These are phyloP conservation scores for Aporrectodea caliginosa DNA, from an alignment of 1,140 invertebrate species.

Conservation along the genomic window DNA sequence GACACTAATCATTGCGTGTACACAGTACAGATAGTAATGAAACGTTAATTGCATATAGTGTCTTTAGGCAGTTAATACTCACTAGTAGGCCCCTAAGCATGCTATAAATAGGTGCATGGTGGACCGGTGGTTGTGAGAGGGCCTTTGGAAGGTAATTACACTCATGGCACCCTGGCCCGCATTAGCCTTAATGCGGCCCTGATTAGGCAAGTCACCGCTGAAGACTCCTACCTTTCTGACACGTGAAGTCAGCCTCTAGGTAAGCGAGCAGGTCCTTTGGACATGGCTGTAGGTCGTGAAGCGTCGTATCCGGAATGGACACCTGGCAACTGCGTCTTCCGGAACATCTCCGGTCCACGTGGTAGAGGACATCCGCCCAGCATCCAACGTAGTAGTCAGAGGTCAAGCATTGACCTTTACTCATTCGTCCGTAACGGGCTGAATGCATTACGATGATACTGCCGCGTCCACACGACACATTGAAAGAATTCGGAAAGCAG, in stretches of 20 bases:
- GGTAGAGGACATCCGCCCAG: constrained; percentile 9
- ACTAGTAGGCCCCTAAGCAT: too few species aligned
- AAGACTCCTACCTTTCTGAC: background rate
- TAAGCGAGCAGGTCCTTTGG: constrained; percentile 9
- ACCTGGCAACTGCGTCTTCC: constrained; percentile 5
- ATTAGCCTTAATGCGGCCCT: background rate
- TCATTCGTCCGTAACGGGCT: constrained; percentile 19
- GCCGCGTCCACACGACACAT: background rate
- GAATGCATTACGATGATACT: constrained; percentile 20
- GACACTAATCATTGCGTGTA: too few species aligned
- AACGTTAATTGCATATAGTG: too few species aligned
- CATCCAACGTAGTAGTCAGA: constrained; percentile 18
- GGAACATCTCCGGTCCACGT: constrained; percentile 21
- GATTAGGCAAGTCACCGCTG: background rate
- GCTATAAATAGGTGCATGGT: too few species aligned
- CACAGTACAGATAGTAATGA: too few species aligned
- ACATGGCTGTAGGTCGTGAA: constrained; percentile 8
- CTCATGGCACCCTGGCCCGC: background rate
- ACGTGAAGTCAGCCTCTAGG: constrained; percentile 19
- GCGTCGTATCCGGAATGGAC: background rate
- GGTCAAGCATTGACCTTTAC: background rate
- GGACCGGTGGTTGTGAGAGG: background rate
- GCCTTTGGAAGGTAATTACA: background rate
- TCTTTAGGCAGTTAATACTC: too few species aligned
- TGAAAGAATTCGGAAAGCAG: constrained; percentile 13